Evolutionary conservation across 1,140 invertebrate genomes (phyloP), one percentile per base, ranked within the genome.

Genomic region (Doryteuthis pealeii): DNA sequence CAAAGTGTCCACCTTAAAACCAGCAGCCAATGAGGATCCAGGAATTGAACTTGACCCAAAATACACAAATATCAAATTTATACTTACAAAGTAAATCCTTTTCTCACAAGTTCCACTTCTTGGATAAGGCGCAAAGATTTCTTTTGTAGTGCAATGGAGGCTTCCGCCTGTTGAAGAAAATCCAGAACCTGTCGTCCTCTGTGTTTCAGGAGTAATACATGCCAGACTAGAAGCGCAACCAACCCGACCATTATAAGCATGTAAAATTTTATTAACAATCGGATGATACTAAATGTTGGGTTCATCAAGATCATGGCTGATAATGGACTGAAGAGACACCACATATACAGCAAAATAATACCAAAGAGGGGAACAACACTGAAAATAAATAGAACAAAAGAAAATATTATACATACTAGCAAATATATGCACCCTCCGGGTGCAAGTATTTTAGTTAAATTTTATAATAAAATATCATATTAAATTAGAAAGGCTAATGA

Each of bases 81-180:
- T n/a, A 78, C 78, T 79, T 75, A 79, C 78, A 79, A 68, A 32
- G 75, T 79, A 54, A 79, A 79, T 2, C 78, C 78, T 77, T 73
- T 69, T 22, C 73, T 45, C 14, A 79, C 76, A 18, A 79, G 70
- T 43, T 79, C 78, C 12, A 66, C 76, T 70, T 79, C 78, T 49
- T 79, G 78, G 28, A 79, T 70, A 3, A 79, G 45, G 22, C 75
- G 58, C 30, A 79, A 62, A 58, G 72, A 75, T 65, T 77, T 76
- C 58, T 74, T 73, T 33, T 40, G 33, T 33, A 77, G 28, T 1
- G 40, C 70, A n/a, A 76, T 31, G 31, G 77, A 49, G 1, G 49
- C 35, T 32, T 74, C 70, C 58, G 26, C 26, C 54, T 62, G 54
- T 62, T 62, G 54, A 62, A 62, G 22, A 62, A 62, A 28, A 28